Base-by-base conservation (phyloP, 2,113 vertebrate species). In the Ctenomys sociabilis region DNA sequence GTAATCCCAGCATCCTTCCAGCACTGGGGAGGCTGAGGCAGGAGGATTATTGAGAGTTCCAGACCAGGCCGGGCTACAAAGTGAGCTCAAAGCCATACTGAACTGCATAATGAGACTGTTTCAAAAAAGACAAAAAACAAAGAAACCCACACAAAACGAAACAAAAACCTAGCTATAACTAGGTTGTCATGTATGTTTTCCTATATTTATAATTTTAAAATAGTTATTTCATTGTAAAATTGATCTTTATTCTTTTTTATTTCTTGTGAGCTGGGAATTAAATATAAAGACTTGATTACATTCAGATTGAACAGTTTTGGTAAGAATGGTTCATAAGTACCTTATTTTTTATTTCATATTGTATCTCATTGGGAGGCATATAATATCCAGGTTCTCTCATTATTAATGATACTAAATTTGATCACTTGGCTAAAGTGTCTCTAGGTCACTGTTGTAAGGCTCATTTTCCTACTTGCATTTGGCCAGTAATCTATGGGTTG, bases 401-500 rank as follows among this genome's bases (percentile, higher is more conserved):
- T 91, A 72, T 37, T 78, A 90, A 70, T 75, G 8, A 30, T 93
- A 43, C 30, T 81, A 57, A 80, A 81, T 57, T 90, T 57, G 49
- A 77, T 75, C 59, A n/a, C 24, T 78, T 57, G 37, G 57, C 82
- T 91, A 40, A 90, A 30, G 40, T 87, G 66, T 83, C 28, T n/a
- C 24, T 63, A 28, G 52, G 37, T 84, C 82, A 93, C n/a, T 7
- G 91, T 72, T 72, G 26, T 52, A 61, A 49, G 64, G 57, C 90
- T 92, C 6, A 32, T 70, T 82, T 90, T 95, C 88, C 66, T 52
- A 0, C 24, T 82, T 89, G 40, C 64, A 63, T 90, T 92, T 94
- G 91, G 85, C 37, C 52, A 17, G 22, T 91, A 81, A 81, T 73
- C 35, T 92, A 26, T 68, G 35, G 57, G 16, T 26, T 80, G 14